A percentile compares a stretch with the other conserved stretches of the same genome.
Conservation (phyloP, 2,113 vertebrate species). For the Eidolon helvum region DNA sequence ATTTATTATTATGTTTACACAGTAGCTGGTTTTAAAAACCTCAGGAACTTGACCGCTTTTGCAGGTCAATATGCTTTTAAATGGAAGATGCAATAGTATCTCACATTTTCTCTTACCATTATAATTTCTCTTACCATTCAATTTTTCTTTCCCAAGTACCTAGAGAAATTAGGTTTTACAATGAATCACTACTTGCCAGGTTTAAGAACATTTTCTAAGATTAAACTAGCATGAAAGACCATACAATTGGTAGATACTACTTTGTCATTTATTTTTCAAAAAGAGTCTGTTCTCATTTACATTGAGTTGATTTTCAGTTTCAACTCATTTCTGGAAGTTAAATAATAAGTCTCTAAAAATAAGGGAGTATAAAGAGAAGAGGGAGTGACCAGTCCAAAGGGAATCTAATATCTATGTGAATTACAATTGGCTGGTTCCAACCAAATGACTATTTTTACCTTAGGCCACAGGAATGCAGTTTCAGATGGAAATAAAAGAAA, state of each 20-base stretch:
- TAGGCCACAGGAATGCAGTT: slow-evolving; percentile 53
- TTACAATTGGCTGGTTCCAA: slow-evolving; percentile 53
- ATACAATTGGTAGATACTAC: not conserved
- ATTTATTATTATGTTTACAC: slow-evolving; percentile 48
- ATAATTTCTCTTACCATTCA: not conserved
- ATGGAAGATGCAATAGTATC: slow-evolving; percentile 16
- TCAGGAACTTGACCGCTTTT: slow-evolving; percentile 45
- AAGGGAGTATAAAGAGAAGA: slow-evolving; percentile 33
- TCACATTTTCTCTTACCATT: slow-evolving; percentile 34
- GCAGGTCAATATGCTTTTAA: slow-evolving; percentile 42
- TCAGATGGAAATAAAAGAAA: slow-evolving; percentile 66
- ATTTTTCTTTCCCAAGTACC: slow-evolving; percentile 32
- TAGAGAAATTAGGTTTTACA: slow-evolving; percentile 58
- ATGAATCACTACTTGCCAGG: slow-evolving; percentile 45
- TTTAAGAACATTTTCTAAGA: slow-evolving; percentile 47
- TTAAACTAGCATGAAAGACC: not conserved
- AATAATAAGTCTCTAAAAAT: slow-evolving; percentile 53
- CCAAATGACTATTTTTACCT: slow-evolving; percentile 69
- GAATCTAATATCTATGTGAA: slow-evolving; percentile 54
- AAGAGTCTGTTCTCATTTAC: slow-evolving; percentile 80
- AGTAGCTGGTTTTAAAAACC: slow-evolving; percentile 45
- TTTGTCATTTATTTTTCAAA: slow-evolving; percentile 83
- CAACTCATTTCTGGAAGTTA: slow-evolving; percentile 51
- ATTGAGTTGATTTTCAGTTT: slow-evolving; percentile 33
- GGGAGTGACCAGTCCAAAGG: slow-evolving; percentile 2